Evolutionary conservation across 2,113 vertebrate species (phyloP).

Genomic region (Sapayoa aenigma): DNA sequence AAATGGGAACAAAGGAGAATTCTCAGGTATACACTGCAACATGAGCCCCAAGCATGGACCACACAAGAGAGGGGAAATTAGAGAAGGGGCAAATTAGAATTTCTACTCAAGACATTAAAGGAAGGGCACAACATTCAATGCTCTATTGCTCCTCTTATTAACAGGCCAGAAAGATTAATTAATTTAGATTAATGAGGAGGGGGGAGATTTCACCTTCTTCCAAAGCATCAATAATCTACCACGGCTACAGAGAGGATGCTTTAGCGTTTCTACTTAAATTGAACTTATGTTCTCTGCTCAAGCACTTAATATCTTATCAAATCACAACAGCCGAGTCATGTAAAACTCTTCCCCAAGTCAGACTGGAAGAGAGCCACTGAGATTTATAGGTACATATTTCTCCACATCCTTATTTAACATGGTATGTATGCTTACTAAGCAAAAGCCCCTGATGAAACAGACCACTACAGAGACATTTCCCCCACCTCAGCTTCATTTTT

Average conservation of each 20-base stretch:
- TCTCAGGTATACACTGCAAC: background rate
- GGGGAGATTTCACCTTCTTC: background rate
- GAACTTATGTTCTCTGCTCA: background rate
- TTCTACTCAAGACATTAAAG: background rate
- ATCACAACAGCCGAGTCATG: background rate
- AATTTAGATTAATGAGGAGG: background rate
- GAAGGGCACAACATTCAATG: background rate
- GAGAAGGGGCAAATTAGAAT: background rate
- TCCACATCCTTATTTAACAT: slow-evolving; percentile 2
- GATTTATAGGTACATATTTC: background rate
- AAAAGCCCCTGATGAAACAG: background rate
- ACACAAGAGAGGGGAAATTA: background rate
- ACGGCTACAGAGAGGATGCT: background rate
- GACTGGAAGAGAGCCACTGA: background rate
- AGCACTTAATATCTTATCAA: background rate
- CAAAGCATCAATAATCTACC: background rate
- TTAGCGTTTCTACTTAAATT: background rate
- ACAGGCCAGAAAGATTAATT: background rate
- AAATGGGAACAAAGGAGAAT: background rate
- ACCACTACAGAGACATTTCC: background rate
- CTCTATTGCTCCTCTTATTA: background rate
- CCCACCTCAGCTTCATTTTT: background rate
- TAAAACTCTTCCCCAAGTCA: background rate
- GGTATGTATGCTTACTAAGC: background rate
- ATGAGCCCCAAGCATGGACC: background rate